Base-by-base conservation (phyloP, 2,113 vertebrate genomes). In the Leuciscus idus region DNA sequence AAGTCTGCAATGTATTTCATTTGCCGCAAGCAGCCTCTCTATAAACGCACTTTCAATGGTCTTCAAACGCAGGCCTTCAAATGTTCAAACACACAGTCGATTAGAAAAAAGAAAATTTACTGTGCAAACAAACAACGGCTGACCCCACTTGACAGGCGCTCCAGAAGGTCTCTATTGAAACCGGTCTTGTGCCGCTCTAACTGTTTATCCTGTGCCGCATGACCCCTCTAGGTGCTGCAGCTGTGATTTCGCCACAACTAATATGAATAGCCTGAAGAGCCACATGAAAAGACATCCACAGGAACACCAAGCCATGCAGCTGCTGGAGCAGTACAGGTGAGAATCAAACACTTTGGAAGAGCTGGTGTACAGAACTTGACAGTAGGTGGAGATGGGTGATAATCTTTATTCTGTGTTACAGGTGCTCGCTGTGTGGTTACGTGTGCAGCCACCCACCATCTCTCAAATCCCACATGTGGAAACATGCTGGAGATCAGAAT, bases 391-490 rank as follows among this genome's bases (percentile, higher is more conserved):
- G 21, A n/a, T 79, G 30, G 52, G 11, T 61, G 2, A 8, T 62
- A 9, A 82, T 77, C 8, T 8, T 76, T 30, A 2, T 30, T 77
- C 48, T 77, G 75, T 33, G 48, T 2, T 55, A 26, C 93, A 99
- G 98, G 81, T 99, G 98, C 91, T 98, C 98, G 26, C 94, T 99
- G 28, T 99, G 98, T 90, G 98, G 98, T 23, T 99, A 99, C 19
- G 96, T 99, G 36, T 99, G 98, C 93, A 99, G 98, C 92, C 98
- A 99, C 89, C 98, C 98, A 23, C 98, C 98, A 0, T 99, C 98
- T 19, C 91, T 99, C 73, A 99, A 99, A 90, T 99, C 98, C 36
- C 98, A 99, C 88, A 99, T 99, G 98, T 99, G 98, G 98, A 99
- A 99, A 89, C 98, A 99, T 5, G 98, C 98, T 2, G 98, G 98